Evolutionary conservation across 2,888 invertebrate species (phyloP).

Genomic region (Chrysopilus asiliformis): DNA sequence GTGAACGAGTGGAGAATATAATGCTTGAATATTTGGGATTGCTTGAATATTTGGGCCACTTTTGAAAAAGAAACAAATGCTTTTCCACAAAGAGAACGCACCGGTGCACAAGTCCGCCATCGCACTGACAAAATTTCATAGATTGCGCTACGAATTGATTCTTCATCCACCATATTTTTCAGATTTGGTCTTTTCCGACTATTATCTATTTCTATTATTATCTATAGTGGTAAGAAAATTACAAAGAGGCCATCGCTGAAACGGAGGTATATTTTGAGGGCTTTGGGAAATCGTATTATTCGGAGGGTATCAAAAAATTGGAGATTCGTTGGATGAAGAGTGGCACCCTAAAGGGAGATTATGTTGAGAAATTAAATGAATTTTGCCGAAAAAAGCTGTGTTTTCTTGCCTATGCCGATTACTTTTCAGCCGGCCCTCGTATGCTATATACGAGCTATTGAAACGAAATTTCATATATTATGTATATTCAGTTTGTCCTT

Average conservation of each 20-base stretch:
- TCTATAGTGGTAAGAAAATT: no score
- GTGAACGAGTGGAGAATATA: no score
- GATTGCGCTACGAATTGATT: neutral
- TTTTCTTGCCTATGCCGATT: neutral
- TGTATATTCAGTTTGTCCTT: no score
- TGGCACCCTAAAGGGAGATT: neutral
- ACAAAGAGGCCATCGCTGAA: neutral
- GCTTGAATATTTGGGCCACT: no score
- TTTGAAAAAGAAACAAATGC: neutral
- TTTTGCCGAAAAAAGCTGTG: neutral
- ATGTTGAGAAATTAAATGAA: neutral
- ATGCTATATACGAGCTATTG: no score
- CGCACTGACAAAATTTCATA: neutral
- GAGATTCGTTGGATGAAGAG: neutral
- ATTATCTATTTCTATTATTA: neutral
- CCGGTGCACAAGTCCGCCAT: neutral
- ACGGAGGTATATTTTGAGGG: neutral
- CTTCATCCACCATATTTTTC: neutral
- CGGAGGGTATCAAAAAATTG: neutral
- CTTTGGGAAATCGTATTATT: neutral
- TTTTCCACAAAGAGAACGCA: neutral
- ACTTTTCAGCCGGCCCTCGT: neutral
- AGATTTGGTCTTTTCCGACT: neutral
- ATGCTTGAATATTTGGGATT: no score
- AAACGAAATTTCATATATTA: no score